Percentiles rank a stretch among this genome's conserved stretches.
Evolutionary conservation across 2,113 vertebrate species (phyloP).

Genomic region (Podilymbus podiceps): DNA sequence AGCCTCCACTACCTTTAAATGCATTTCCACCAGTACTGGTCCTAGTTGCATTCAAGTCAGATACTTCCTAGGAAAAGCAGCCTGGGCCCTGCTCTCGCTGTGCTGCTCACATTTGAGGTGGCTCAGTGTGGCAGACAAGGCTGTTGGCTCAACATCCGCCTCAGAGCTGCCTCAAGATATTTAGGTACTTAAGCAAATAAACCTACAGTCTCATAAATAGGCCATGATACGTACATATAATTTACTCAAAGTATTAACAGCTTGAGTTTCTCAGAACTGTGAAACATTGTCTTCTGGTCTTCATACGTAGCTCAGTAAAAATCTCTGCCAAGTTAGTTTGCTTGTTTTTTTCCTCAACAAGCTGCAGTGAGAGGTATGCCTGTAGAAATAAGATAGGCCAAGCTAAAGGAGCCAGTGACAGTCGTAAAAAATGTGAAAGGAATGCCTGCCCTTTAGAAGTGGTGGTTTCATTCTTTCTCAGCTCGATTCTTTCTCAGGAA

Average conservation of each 20-base stretch:
- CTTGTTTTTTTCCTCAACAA: not conserved
- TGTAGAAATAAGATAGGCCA: not conserved
- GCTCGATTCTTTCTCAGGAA: not conserved
- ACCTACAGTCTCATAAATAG: not conserved
- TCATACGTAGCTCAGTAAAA: not conserved
- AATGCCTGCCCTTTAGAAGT: not conserved
- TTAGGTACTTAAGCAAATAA: not conserved
- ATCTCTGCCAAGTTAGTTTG: not conserved
- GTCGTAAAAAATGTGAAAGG: not conserved
- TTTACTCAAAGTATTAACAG: not conserved
- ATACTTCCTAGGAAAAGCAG: not conserved
- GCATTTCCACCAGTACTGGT: not conserved
- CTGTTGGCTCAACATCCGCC: not conserved
- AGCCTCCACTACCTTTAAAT: not conserved
- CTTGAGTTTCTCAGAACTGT: not conserved
- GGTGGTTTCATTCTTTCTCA: not conserved
- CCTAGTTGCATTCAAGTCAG: not conserved
- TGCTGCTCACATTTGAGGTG: not conserved
- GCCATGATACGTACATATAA: not conserved
- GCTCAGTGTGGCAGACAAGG: not conserved
- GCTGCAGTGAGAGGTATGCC: not conserved
- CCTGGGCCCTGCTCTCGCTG: rapidly evolving
- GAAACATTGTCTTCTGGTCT: not conserved
- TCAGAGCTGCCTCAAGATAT: not conserved
- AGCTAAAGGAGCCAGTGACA: not conserved